Evolutionary conservation across 2,113 vertebrate species (phyloP), one percentile per base, ranked within the genome.

Genomic region (Talpa occidentalis): DNA sequence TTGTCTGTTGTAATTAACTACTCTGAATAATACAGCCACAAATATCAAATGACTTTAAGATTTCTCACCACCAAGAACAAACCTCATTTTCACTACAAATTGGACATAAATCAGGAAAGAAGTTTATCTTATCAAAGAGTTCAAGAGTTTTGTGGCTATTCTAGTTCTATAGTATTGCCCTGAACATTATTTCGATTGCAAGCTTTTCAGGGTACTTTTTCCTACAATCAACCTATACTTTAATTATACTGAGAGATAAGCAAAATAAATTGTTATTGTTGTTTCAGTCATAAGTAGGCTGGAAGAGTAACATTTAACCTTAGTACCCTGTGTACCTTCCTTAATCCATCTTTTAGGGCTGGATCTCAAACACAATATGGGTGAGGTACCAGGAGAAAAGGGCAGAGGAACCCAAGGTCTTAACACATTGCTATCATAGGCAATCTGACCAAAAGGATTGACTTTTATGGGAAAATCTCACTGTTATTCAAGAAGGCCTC

Each of bases 1-100:
- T 72, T 95, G 90, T 97, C 74, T 95, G 67, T 77, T 94, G 21
- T 64, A 95, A 83, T 94, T 96, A 97, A 97, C 94, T 94, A 96
- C 35, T 94, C 66, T 67, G 54, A 94, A 49, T 54, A 90, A 96
- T 76, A 59, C 40, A 93, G n/a, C 32, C 66, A 79, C 76, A 87
- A 79, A 91, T 93, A 94, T 93, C 85, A 91, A 93, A 54, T 80
- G 56, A 73, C 52, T 86, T 37, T 85, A 74, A 76, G 79, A 93
- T 80, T 91, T 97, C 87, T 89, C 82, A 93, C 40, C 60, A 93
- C 40, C 78, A 72, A 91, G 35, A 89, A 83, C 14, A 85, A 89
- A 94, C 70, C 79, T 96, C 85, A 94, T 95, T 96, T 97, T 91
- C 94, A 95, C 67, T 86, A 40, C 47, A 88, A 95, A 79, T 37